phyloP scores from a whole-genome alignment of 2,888 invertebrate species.

The Bibio marci region DNA sequence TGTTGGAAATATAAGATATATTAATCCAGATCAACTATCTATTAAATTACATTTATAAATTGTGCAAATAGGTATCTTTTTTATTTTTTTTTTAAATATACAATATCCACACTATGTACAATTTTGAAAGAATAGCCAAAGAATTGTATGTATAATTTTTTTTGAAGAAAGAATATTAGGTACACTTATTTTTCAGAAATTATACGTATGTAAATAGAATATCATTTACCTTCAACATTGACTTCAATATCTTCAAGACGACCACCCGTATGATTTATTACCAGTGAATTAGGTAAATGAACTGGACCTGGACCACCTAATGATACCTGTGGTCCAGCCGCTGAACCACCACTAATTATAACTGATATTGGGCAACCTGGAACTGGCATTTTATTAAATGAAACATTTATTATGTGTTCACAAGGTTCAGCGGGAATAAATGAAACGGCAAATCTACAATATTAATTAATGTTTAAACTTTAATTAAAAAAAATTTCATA shows the following conservation, averaged over 20 bases:
- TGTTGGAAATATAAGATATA: no score
- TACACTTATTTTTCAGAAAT: no score
- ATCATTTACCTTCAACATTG: slow-evolving; percentile 87
- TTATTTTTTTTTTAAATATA: no score
- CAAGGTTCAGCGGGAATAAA: slow-evolving; percentile 90
- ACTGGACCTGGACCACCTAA: slow-evolving; percentile 55
- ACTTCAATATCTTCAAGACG: slow-evolving; percentile 88
- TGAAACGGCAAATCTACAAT: slow-evolving; percentile 72
- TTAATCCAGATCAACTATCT: no score
- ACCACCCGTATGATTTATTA: slow-evolving; percentile 68
- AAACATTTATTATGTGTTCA: slow-evolving; percentile 90
- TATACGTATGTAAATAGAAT: no score
- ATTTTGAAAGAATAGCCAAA: no score
- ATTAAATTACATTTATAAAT: no score
- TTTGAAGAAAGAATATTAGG: no score
- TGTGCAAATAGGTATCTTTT: no score
- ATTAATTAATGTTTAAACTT: slow-evolving; percentile 13
- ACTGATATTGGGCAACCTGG: slow-evolving; percentile 85
- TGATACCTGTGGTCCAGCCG: slow-evolving; percentile 48
- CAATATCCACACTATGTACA: no score
- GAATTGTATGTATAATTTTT: no score
- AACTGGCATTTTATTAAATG: slow-evolving; percentile 82
- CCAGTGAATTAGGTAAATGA: slow-evolving; percentile 50
- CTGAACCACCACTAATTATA: slow-evolving; percentile 45
- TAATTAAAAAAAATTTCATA: background rate